Evolutionary conservation across 2,113 vertebrate species (phyloP).

Genomic region (Corvus moneduloides): DNA sequence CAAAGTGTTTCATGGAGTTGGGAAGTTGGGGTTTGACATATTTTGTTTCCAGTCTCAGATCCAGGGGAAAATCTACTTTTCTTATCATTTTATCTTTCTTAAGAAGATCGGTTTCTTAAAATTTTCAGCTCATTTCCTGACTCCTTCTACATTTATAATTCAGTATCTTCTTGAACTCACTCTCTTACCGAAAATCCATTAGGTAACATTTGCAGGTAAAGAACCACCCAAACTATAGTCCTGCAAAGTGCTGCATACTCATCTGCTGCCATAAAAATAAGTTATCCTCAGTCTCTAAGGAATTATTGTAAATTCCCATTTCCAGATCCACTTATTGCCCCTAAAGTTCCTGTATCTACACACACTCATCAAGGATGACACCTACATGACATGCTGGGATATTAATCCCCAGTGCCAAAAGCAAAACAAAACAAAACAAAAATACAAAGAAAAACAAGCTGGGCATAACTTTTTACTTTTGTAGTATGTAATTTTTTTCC

Average conservation of each 20-base stretch:
- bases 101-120: not conserved
- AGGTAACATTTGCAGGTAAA: not conserved
- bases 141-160: not conserved
- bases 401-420: not conserved
- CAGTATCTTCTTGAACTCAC: not conserved
- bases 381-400: not conserved
- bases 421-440: too few species aligned
- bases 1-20: not conserved
- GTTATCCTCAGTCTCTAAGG: not conserved
- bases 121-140: not conserved
- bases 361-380: not conserved
- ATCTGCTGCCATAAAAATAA: not conserved
- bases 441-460: not conserved
- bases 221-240: not conserved
- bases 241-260: not conserved
- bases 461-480: not conserved
- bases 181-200: not conserved
- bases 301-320: not conserved
- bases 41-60: not conserved
- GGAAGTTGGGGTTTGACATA: not conserved
- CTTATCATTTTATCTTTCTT: not conserved
- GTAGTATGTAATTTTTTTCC: not conserved
- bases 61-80: not conserved
- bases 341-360: not conserved
- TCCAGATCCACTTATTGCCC: not conserved